Percentiles rank a stretch among this genome's conserved stretches.
These are phyloP conservation scores for Oreocharis arfaki DNA, from an alignment of 2,113 vertebrate genomes.

Conservation along the genomic window DNA sequence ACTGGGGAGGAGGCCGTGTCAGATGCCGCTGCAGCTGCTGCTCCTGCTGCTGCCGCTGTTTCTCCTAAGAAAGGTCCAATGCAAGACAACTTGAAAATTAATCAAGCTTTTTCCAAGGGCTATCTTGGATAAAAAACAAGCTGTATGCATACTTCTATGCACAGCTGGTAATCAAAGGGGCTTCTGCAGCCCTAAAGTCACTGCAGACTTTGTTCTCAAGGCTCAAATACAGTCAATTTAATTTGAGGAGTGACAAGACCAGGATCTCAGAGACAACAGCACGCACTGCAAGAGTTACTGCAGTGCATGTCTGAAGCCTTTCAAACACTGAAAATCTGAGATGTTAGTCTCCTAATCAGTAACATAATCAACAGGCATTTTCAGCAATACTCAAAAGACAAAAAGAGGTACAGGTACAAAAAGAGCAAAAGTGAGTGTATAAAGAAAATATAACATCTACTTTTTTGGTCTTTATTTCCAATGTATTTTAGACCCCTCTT, in stretches of 20 bases:
- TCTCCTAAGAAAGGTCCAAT: conserved; percentile 76
- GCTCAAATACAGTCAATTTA: neutral
- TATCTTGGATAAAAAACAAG: neutral
- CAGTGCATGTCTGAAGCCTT: neutral
- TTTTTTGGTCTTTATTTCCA: neutral
- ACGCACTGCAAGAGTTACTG: neutral
- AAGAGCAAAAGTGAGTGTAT: neutral
- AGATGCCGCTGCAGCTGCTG: conserved; percentile 92
- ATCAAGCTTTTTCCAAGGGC: neutral
- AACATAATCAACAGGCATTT: neutral
- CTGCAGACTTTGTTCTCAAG: neutral
- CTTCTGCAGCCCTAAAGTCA: neutral
- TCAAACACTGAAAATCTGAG: neutral
- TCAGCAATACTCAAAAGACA: neutral
- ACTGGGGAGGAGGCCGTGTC: conserved; percentile 92
- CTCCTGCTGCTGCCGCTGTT: conserved; percentile 88
- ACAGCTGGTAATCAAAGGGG: neutral
- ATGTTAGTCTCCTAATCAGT: neutral
- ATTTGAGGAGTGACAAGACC: neutral
- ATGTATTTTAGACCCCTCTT: neutral
- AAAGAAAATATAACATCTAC: neutral
- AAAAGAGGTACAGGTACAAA: neutral
- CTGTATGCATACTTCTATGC: neutral
- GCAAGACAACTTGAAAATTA: neutral
- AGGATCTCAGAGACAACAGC: neutral